Conservation (phyloP, 2,888 invertebrate genomes). For the Reticulitermes lucifugus region DNA sequence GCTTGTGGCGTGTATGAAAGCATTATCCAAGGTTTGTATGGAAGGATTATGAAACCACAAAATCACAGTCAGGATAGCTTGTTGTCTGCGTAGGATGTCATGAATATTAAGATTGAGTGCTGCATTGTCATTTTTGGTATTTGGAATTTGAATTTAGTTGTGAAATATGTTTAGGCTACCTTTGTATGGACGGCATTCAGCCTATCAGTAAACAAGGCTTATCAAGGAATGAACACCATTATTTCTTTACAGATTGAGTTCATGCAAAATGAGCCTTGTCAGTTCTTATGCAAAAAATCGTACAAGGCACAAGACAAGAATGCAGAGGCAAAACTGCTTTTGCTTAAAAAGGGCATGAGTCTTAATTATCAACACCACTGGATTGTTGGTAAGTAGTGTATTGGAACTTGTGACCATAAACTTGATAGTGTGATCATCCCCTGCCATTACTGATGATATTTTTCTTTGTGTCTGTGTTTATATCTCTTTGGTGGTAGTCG, state of each 20-base stretch:
- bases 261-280: constrained; percentile 76
- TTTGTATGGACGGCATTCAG: neutral
- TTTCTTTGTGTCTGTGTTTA: no score
- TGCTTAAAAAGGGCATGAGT: constrained; percentile 91
- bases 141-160: no score
- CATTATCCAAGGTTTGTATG: no score
- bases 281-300: constrained; percentile 72
- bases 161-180: neutral
- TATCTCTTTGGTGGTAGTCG: no score
- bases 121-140: no score
- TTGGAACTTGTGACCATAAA: neutral
- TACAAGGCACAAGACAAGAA: constrained; percentile 77
- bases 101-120: no score
- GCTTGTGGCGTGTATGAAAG: no score
- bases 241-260: constrained; percentile 74
- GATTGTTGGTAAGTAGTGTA: constrained; percentile 77
- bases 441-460: no score
- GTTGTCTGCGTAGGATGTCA: no score
- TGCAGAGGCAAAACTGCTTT: constrained; percentile 78
- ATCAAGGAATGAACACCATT: neutral
- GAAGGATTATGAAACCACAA: no score
- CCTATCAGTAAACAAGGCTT: neutral
- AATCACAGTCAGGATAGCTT: no score
- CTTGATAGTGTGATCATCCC: neutral
- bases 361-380: constrained; percentile 99